Conservation (phyloP, 2,888 invertebrate genomes). For the Andrena camellia region DNA sequence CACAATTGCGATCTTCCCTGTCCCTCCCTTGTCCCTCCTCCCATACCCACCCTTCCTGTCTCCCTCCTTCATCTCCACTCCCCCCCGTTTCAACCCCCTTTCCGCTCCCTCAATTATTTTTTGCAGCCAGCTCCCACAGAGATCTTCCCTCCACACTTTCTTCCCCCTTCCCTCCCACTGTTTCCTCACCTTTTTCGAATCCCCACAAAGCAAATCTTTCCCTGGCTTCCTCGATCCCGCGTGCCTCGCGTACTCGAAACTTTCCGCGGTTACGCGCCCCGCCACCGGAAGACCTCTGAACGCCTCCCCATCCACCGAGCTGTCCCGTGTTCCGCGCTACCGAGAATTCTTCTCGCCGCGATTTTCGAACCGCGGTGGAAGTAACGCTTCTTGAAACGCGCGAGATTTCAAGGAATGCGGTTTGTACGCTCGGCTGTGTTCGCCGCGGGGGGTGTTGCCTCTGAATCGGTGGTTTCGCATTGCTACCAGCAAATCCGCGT, state of each 20-base stretch:
- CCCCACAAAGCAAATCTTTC: neutral
- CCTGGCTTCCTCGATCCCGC: conserved; percentile 12
- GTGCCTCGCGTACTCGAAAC: neutral
- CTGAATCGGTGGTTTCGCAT: too few relatives aligned
- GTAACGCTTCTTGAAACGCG: too few relatives aligned
- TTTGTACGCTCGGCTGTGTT: neutral
- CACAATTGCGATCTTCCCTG: conserved; percentile 63
- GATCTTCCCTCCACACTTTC: neutral
- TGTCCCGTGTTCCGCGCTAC: neutral
- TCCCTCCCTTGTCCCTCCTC: conserved; percentile 20
- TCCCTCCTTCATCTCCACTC: neutral
- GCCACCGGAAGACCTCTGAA: neutral
- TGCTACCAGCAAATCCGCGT: too few relatives aligned
- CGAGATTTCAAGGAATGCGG: too few relatives aligned
- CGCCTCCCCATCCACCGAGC: neutral
- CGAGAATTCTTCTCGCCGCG: neutral
- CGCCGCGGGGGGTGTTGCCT: neutral
- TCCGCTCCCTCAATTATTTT: conserved; percentile 23
- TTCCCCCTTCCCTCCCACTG: neutral
- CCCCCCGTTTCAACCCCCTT: too few relatives aligned
- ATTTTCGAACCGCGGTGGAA: neutral
- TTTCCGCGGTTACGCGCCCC: conserved; percentile 11
- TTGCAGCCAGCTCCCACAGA: conserved; percentile 12
- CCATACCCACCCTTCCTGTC: neutral
- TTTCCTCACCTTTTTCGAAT: neutral